phyloP scores from a whole-genome alignment of 2,888 invertebrate genomes.

The Ormyrus pomaceus region DNA sequence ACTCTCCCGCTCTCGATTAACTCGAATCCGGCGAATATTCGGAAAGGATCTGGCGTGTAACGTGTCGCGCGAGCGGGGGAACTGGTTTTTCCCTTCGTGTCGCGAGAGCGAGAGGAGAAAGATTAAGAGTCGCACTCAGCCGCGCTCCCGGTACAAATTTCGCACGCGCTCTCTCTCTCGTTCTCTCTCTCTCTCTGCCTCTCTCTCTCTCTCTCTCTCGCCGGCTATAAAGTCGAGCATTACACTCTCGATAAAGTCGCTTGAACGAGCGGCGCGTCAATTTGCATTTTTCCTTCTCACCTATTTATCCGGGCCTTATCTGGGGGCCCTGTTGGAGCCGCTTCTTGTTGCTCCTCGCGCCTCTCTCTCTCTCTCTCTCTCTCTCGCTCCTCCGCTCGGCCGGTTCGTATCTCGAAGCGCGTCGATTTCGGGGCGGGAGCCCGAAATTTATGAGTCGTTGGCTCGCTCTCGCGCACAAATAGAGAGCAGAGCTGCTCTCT shows the following conservation, averaged over 20 bases:
- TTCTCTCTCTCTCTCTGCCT: conserved; percentile 11
- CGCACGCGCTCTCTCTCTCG: conserved; percentile 42
- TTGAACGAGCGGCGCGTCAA: conserved; percentile 54
- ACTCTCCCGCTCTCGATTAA: conserved; percentile 54
- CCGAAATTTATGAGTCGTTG: conserved; percentile 61
- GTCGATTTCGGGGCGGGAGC: conserved; percentile 60
- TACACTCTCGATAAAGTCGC: conserved; percentile 55
- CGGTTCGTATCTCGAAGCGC: conserved; percentile 57
- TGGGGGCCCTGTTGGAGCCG: background rate
- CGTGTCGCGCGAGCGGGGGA: conserved; percentile 41
- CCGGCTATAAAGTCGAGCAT: conserved; percentile 57
- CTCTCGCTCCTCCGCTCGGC: conserved; percentile 6
- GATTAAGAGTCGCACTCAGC: conserved; percentile 56
- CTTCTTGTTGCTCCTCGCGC: background rate
- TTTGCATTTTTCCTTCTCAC: conserved; percentile 56
- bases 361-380: conserved; percentile 16
- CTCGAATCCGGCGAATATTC: conserved; percentile 56
- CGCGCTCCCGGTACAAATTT: conserved; percentile 54
- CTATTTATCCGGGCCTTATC: conserved; percentile 45
- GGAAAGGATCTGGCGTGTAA: conserved; percentile 52
- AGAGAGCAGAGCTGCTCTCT: conserved; percentile 39
- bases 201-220: background rate
- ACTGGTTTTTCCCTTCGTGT: conserved; percentile 56
- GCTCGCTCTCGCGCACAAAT: conserved; percentile 39
- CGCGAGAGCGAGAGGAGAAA: conserved; percentile 41